Evolutionary conservation across 2,113 vertebrate genomes (phyloP).

Genomic region (Scophthalmus maximus): DNA sequence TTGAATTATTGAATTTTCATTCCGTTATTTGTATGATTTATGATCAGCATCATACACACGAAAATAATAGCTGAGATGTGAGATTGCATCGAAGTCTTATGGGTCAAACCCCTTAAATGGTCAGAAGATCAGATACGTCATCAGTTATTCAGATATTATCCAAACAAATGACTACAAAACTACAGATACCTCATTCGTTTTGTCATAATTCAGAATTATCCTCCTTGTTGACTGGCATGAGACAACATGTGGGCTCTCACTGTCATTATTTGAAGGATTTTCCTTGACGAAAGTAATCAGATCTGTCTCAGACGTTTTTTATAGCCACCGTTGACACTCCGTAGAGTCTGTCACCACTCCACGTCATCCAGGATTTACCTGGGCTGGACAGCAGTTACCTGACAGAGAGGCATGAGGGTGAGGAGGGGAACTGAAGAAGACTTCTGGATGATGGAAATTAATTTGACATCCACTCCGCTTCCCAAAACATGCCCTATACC

Average conservation of each 20-base stretch:
- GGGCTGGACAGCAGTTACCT: constrained; percentile 43
- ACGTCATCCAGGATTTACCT: constrained; percentile 42
- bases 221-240: background rate
- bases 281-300: background rate
- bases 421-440: constrained; percentile 1
- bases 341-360: constrained; percentile 12
- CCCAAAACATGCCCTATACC: constrained; percentile 10
- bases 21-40: background rate
- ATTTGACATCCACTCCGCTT: constrained; percentile 40
- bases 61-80: background rate
- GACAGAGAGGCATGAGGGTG: constrained; percentile 19
- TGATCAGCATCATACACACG: background rate
- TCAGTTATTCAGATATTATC: background rate
- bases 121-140: background rate
- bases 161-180: background rate
- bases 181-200: background rate
- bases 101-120: background rate
- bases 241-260: background rate
- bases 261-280: background rate
- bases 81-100: background rate
- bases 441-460: constrained; percentile 31
- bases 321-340: constrained; percentile 15
- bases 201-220: background rate
- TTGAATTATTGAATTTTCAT: background rate
- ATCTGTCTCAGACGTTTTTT: background rate